phyloP scores from a whole-genome alignment of 2,888 invertebrate species.

The Zhuqinia jingwanae region DNA sequence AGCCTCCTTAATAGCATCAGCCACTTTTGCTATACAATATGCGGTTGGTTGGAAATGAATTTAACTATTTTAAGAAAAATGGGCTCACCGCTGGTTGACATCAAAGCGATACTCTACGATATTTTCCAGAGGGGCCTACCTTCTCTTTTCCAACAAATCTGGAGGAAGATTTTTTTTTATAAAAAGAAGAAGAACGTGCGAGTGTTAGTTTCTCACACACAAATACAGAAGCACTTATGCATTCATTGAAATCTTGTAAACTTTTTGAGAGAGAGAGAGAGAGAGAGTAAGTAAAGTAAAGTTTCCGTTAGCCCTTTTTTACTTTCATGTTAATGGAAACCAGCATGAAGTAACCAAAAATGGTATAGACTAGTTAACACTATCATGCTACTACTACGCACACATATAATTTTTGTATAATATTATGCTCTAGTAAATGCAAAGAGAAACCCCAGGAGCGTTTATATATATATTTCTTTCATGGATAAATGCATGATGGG shows the following conservation, averaged over 20 bases:
- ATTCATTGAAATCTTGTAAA: constrained; percentile 35
- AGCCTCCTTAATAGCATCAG: not conserved
- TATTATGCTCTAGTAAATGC: not conserved
- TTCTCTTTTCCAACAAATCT: not conserved
- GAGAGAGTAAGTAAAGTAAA: too few species aligned
- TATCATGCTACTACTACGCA: too few species aligned
- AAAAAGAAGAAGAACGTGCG: constrained; percentile 41
- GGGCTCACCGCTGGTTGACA: constrained; percentile 47
- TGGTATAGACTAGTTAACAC: not conserved
- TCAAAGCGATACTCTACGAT: not conserved
- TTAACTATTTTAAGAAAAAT: constrained; percentile 59
- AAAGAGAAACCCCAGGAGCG: constrained; percentile 55
- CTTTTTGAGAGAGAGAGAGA: constrained; percentile 49
- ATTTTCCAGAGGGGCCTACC: too few species aligned
- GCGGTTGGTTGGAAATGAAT: constrained; percentile 43
- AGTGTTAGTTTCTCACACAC: not conserved
- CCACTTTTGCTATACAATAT: not conserved
- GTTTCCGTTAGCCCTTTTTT: constrained; percentile 61
- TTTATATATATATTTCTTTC: constrained; percentile 59
- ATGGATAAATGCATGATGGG: constrained; percentile 43
- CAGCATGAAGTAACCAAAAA: constrained; percentile 60
- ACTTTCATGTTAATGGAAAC: constrained; percentile 61
- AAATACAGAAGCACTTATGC: not conserved
- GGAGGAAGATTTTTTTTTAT: not conserved
- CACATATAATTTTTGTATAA: too few species aligned